Conservation (phyloP, 2,888 invertebrate genomes). For the Folsomia candida region DNA sequence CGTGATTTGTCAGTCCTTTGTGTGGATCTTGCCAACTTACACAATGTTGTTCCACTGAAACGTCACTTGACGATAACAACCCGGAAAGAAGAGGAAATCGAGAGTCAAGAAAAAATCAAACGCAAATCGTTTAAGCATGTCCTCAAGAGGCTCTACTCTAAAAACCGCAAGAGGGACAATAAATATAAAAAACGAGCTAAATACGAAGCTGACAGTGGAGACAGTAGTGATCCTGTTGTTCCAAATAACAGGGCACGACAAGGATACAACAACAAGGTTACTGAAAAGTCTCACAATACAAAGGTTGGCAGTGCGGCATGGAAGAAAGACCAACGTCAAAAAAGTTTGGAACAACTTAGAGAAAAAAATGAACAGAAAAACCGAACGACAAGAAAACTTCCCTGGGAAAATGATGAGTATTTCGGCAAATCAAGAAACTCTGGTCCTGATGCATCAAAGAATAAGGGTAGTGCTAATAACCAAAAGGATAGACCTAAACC, state of each 20-base stretch:
- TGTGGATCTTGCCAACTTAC: constrained; percentile 29
- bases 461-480: constrained; percentile 10
- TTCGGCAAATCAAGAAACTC: constrained; percentile 15
- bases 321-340: constrained; percentile 19
- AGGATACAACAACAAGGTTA: too few species aligned
- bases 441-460: not conserved
- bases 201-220: constrained; percentile 17
- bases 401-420: constrained; percentile 24
- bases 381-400: constrained; percentile 16
- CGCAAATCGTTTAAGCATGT: constrained; percentile 14
- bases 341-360: constrained; percentile 23
- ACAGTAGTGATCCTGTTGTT: constrained; percentile 17
- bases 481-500: constrained; percentile 18
- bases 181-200: constrained; percentile 10
- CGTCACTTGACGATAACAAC: not conserved
- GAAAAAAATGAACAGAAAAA: constrained; percentile 19
- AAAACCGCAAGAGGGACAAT: not conserved
- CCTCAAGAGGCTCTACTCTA: constrained; percentile 15
- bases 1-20: constrained; percentile 26
- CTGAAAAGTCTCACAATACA: too few species aligned
- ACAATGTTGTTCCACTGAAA: constrained; percentile 14
- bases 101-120: constrained; percentile 27
- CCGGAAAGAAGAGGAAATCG: constrained; percentile 10
- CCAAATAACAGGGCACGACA: too few species aligned
- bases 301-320: not conserved